phyloP scores from a whole-genome alignment of 2,113 vertebrate species.

The Pygoscelis adeliae region DNA sequence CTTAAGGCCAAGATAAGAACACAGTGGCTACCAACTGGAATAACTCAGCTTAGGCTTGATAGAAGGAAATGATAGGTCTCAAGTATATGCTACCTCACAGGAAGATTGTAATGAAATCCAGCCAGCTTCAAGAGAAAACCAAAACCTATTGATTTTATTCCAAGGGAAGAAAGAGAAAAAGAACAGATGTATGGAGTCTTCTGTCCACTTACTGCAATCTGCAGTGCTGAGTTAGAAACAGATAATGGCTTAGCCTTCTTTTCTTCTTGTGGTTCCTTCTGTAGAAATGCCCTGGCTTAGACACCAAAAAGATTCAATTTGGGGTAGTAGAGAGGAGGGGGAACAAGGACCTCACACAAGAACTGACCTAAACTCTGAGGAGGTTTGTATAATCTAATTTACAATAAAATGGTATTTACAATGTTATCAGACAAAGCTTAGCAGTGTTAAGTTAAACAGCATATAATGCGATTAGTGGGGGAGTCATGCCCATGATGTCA shows the following conservation, averaged over 20 bases:
- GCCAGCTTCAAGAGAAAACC: not conserved
- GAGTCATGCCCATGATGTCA: slow-evolving; percentile 65
- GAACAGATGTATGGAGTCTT: slow-evolving; percentile 6
- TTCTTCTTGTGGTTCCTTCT: not conserved
- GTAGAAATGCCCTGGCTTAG: not conserved
- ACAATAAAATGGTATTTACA: slow-evolving; percentile 67
- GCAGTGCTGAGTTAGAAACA: not conserved
- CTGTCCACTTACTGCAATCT: not conserved
- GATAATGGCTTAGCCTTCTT: not conserved
- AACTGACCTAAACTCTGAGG: slow-evolving; percentile 55
- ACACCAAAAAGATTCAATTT: not conserved
- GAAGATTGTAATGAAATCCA: slow-evolving; percentile 47
- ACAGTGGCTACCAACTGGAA: not conserved
- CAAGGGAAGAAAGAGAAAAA: not conserved
- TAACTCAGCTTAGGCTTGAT: not conserved
- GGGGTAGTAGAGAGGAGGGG: not conserved
- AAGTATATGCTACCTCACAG: slow-evolving; percentile 12
- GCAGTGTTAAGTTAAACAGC: slow-evolving; percentile 70
- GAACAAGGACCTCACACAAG: slow-evolving; percentile 58
- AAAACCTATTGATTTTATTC: slow-evolving; percentile 37
- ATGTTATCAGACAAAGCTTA: slow-evolving; percentile 70
- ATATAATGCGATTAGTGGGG: slow-evolving; percentile 68
- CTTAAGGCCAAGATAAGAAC: not conserved
- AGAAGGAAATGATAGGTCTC: not conserved
- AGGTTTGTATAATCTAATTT: slow-evolving; percentile 73